Evolutionary conservation across 2,888 invertebrate genomes (phyloP), one percentile per base, ranked within the genome.

Genomic region (Macrophya alboannulata): DNA sequence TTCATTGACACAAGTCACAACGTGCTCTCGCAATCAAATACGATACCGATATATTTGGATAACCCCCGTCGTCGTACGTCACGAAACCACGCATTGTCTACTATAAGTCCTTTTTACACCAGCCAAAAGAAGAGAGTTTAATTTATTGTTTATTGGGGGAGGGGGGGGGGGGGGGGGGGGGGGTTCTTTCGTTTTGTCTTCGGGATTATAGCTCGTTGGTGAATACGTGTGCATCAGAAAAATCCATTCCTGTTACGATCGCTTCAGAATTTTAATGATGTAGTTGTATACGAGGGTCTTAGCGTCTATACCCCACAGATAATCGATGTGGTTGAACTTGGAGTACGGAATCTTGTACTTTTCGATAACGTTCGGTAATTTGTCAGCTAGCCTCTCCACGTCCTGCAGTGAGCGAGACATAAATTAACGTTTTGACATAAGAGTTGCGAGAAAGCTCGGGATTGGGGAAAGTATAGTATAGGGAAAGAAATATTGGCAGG

Each of bases 271-370:
- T 81, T 87, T 86, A 6, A 90, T 59, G 37, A 93, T 88, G 9
- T 90, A 87, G 85, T 91, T 88, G 86, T 93, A 93, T 5, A 93
- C 88, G 48, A 92, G 88, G 4, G 89, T 90, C 31, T 87, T 91
- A 0, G 91, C 91, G 84, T 93, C 93, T 68, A 91, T 89, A 2
- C 93, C 93, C 93, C 93, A 93, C 0, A 93, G 87, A 87, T 92
- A 93, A 87, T 93, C 93, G 72, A 93, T 90, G 84, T 93, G 93
- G 88, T 93, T 93, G 84, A 93, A 93, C 87, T 92, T 93, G 25
- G 90, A 84, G 55, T 92, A 90, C 68, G 90, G 88, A 31, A 93
- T 90, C 86, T 92, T 92, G 65, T 90, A 90, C 21, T 89, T 90
- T 40, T 90, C 85, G 15, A 91, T 87, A 3, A 93, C 90, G 79